These are phyloP conservation scores for Azorinus chamasolen DNA, from an alignment of 2,888 invertebrate genomes.

Conservation along the genomic window DNA sequence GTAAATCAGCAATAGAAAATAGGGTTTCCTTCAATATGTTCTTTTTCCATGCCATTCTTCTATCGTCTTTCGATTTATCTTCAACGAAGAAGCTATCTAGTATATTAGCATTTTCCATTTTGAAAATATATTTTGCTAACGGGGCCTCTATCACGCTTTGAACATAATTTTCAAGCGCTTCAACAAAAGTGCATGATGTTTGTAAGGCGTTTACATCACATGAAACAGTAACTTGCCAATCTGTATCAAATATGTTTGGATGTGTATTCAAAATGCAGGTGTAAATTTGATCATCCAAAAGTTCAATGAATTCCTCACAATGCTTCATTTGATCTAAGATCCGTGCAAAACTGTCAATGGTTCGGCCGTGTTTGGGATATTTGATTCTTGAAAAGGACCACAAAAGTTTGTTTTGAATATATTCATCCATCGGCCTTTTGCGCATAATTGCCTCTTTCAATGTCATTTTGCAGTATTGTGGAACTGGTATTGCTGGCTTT, in stretches of 20 bases:
- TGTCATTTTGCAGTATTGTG: slow-evolving; percentile 19
- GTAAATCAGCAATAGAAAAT: slow-evolving; percentile 41
- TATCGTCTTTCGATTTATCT: slow-evolving; percentile 10
- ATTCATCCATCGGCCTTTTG: slow-evolving; percentile 34
- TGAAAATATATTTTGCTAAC: slow-evolving; percentile 53
- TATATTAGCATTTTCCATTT: slow-evolving; percentile 46
- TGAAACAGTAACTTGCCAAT: slow-evolving; percentile 60
- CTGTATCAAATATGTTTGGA: not conserved
- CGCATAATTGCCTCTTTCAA: slow-evolving; percentile 41
- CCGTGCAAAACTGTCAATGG: slow-evolving; percentile 40
- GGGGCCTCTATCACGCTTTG: slow-evolving; percentile 47
- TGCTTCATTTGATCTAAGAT: slow-evolving; percentile 34
- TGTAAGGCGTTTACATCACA: slow-evolving; percentile 40
- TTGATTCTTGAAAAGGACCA: slow-evolving; percentile 67
- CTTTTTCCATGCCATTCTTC: slow-evolving; percentile 28
- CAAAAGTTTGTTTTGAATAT: slow-evolving; percentile 59
- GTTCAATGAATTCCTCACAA: slow-evolving; percentile 19
- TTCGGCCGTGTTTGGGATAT: slow-evolving; percentile 45
- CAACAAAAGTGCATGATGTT: slow-evolving; percentile 40
- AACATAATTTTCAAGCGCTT: slow-evolving; percentile 57
- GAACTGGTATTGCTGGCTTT: slow-evolving; percentile 40
- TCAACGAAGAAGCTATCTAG: slow-evolving; percentile 53
- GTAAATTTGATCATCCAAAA: slow-evolving; percentile 13
- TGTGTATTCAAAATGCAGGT: not conserved
- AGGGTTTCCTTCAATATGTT: slow-evolving; percentile 23